Evolutionary conservation across 2,797 vertebrate genomes (phyloP).

Genomic region (Falco concolor): DNA sequence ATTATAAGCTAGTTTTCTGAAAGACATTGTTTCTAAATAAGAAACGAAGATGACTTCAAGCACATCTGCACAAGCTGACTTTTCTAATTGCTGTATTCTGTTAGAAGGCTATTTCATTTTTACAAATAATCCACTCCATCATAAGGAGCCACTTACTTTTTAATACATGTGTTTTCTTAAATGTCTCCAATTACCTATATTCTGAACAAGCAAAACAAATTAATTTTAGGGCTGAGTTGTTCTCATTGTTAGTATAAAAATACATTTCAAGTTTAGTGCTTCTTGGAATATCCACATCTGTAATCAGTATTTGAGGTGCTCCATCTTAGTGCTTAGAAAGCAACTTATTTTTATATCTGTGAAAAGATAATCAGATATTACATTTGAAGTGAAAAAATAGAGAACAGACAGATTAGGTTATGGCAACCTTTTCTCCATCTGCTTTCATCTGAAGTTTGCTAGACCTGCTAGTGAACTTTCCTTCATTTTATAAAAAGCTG

Average conservation of each 20-base stretch:
- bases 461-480: not conserved
- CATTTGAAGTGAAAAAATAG: conserved; percentile 11
- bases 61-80: not conserved
- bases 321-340: not conserved
- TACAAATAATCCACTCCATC: not conserved
- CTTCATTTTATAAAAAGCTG: not conserved
- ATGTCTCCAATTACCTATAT: not conserved
- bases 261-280: not conserved
- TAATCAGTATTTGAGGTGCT: not conserved
- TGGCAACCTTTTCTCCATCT: conserved; percentile 32
- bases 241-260: not conserved
- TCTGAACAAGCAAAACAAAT: not conserved
- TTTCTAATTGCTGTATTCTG: not conserved
- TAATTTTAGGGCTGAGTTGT: not conserved
- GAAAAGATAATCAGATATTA: conserved; percentile 17
- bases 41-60: not conserved
- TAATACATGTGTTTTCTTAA: not conserved
- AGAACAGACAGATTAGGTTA: conserved; percentile 1
- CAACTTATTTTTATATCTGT: not conserved
- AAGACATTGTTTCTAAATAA: not conserved
- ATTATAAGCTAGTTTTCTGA: not conserved
- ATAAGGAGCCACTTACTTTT: not conserved
- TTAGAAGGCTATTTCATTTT: not conserved
- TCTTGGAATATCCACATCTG: not conserved
- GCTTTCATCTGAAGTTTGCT: conserved; percentile 17